Conservation (phyloP, 2,888 invertebrate genomes). For the Bhutanitis thaidina region DNA sequence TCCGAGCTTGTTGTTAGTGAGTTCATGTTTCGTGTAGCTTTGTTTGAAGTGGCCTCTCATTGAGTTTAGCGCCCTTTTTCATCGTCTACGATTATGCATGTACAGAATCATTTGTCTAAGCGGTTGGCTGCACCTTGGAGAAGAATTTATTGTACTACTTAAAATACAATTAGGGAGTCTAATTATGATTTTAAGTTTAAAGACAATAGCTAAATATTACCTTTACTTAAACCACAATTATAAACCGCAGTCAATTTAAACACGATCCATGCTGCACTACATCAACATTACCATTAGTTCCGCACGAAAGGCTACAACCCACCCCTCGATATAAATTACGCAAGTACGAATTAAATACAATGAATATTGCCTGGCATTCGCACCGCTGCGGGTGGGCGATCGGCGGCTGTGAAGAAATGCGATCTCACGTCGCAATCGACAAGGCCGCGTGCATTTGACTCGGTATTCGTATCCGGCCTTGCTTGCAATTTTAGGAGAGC, state of each 20-base stretch:
- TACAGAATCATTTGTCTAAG: no score
- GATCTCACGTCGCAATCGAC: slow-evolving; percentile 34
- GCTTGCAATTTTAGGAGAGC: slow-evolving; percentile 43
- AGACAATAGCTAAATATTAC: no score
- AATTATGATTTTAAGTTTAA: no score
- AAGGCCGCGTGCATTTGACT: slow-evolving; percentile 37
- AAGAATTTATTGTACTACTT: no score
- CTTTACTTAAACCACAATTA: background rate
- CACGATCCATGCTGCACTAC: background rate
- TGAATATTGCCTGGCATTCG: slow-evolving; percentile 8
- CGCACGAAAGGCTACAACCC: slow-evolving; percentile 7
- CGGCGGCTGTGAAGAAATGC: slow-evolving; percentile 38
- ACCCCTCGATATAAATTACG: slow-evolving; percentile 6
- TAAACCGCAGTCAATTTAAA: background rate
- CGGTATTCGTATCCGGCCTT: slow-evolving; percentile 41
- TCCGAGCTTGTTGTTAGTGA: no score
- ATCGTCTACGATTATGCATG: no score
- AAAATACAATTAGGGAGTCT: no score
- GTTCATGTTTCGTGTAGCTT: no score
- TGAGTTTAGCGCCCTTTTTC: no score
- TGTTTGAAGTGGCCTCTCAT: no score
- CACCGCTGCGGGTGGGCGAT: slow-evolving; percentile 13
- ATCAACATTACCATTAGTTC: slow-evolving; percentile 12
- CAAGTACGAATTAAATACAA: slow-evolving; percentile 9
- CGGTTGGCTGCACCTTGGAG: no score